phyloP scores from a whole-genome alignment of 2,113 vertebrate genomes.

The Cavia aperea region DNA sequence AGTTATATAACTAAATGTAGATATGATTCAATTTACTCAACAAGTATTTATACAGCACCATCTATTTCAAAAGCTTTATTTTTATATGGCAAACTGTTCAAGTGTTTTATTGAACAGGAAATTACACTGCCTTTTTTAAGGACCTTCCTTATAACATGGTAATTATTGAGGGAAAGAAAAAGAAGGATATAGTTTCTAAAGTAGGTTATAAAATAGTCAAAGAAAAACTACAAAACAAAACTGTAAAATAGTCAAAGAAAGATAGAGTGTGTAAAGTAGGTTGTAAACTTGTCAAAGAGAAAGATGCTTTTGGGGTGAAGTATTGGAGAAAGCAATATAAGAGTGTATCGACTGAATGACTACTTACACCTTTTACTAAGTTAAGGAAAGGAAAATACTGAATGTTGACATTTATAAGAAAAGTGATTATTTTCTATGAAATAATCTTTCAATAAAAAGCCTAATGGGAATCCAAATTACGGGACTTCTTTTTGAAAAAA shows the following conservation, averaged over 20 bases:
- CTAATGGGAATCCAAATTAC: neutral
- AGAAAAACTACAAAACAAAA: neutral
- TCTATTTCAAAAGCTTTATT: neutral
- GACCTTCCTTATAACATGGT: neutral
- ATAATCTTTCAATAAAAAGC: neutral
- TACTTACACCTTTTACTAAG: neutral
- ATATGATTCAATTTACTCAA: neutral
- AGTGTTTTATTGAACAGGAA: neutral
- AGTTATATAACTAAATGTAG: neutral
- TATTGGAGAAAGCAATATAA: neutral
- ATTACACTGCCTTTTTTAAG: neutral
- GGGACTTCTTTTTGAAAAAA: neutral
- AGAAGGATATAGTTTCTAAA: neutral
- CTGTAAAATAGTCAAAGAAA: neutral
- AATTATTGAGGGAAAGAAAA: neutral
- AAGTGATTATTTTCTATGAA: neutral
- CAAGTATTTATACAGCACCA: neutral
- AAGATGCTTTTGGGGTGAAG: neutral
- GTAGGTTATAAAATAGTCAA: neutral
- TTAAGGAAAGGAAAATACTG: neutral
- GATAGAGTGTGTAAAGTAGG: neutral
- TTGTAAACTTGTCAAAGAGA: neutral
- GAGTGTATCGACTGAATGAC: neutral
- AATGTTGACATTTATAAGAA: neutral
- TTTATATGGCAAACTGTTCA: neutral